Evolutionary conservation across 2,113 vertebrate genomes (phyloP), one percentile per base, ranked within the genome.

Genomic region (Tetrax tetrax): DNA sequence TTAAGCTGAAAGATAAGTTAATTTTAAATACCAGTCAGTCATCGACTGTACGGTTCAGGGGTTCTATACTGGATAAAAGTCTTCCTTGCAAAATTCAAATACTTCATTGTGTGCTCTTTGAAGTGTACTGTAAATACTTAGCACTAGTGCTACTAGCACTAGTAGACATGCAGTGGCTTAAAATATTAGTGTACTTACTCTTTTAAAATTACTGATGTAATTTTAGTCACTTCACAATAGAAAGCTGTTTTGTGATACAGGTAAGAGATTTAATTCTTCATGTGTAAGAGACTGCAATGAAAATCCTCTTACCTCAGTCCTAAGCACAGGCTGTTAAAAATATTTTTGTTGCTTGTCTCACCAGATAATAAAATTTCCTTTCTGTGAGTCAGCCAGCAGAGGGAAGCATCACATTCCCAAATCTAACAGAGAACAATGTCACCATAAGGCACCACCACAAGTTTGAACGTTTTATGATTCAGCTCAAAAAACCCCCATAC

Each of bases 371-470:
- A 25, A 11, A 57, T 21, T 11, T 21, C 10, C 10, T 59, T 28
- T 17, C 27, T 9, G 53, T 9, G 45, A 5, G 8, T 68, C 3
- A 6, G 90, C 94, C 95, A 85, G 86, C 3, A 95, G 96, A 95
- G 95, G 96, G 96, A 91, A 95, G 92, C 83, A 95, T n/a, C 71
- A 12, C 81, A 78, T 78, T 9, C 93, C 43, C 51, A 18, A 94
- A 86, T 1, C 15, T 4, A 18, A 4, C 51, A 2, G 20, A 7
- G 21, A 7, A 6, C 4, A 37, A 2, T 0, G 3, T 15, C 18
- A 28, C 27, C 0, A 4, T 23, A 17, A 31, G 0, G 24, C 60
- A 27, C 6, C 41, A 19, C 24, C 47, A 9, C 27, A 22, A 16
- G 6, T 2, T 14, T 1, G 6, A 89, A 12, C 1, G 0, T 2